Evolutionary conservation across 2,888 invertebrate genomes (phyloP), one percentile per base, ranked within the genome.

Genomic region (Nomada ferruginata): DNA sequence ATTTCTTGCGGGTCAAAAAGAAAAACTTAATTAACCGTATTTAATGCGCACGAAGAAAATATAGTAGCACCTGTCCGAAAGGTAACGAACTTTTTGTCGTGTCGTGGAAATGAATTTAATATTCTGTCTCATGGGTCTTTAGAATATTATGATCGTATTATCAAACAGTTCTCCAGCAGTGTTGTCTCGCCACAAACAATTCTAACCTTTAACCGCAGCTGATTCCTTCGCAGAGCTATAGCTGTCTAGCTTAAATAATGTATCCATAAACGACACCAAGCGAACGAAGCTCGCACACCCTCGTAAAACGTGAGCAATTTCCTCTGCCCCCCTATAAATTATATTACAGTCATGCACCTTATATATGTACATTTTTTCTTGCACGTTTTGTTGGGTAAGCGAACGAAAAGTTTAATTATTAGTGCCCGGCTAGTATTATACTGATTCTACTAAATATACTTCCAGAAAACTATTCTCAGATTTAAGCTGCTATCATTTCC

Each of bases 211-310:
- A 7, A 20, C 26, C 10, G 20, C 47, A 69, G 59, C 59, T 36
- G 59, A 70, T 70, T 70, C 26, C 66, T 47, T 36, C 29, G 36
- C 50, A 36, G 18, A 66, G 47, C 47, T 11, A 18, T 18, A 9
- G 57, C 13, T n/a, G 10, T 9, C 44, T n/a, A 18, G 2, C 11
- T 11, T 73, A 26, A 66, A 59, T 66, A 66, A 66, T 57, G 50
- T 47, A 59, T 7, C 23, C 36, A 9, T 13, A 18, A 57, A 57
- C 53, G 55, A 44, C 20, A 47, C 13, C 11, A 23, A 23, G 55
- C 29, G 44, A 53, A 29, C 36, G 36, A 50, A 59, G 29, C 71
- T 50, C 15, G 36, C 36, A 13, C 36, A 59, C 47, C 36, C n/a
- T 36, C 20, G 36, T 42, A 18, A 42, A 69, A 57, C 42, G 20